Evolutionary conservation across 2,113 vertebrate species (phyloP).

Genomic region (Ameiurus melas): DNA sequence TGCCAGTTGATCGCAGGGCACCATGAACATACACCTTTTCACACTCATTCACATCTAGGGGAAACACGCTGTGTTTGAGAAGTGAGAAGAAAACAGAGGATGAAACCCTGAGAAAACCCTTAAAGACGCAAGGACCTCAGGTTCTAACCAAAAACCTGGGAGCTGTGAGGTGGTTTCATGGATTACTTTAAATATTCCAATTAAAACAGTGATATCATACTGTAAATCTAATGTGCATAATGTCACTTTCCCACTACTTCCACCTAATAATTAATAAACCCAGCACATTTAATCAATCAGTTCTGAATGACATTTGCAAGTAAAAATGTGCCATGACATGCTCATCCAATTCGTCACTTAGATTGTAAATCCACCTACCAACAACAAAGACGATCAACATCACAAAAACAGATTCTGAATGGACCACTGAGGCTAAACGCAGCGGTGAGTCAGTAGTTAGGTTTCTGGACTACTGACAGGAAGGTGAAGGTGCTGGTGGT

Average conservation of each 20-base stretch:
- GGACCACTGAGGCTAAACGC: conserved; percentile 72
- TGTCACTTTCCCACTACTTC: neutral
- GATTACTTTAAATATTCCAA: neutral
- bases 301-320: neutral
- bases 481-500: neutral
- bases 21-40: neutral
- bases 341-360: conserved; percentile 8
- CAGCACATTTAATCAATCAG: neutral
- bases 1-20: neutral
- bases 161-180: neutral
- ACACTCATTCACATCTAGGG: neutral
- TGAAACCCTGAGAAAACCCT: neutral
- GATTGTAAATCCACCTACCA: conserved; percentile 32
- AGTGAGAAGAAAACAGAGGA: neutral
- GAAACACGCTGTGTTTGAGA: neutral
- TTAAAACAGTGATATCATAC: neutral
- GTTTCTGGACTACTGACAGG: neutral
- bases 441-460: neutral
- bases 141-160: neutral
- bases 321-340: neutral
- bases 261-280: neutral
- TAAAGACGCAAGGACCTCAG: neutral
- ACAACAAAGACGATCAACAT: conserved; percentile 38
- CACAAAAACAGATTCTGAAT: conserved; percentile 67
- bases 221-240: neutral